Evolutionary conservation across 2,113 vertebrate genomes (phyloP), one percentile per base, ranked within the genome.

Genomic region (Abramis brama): DNA sequence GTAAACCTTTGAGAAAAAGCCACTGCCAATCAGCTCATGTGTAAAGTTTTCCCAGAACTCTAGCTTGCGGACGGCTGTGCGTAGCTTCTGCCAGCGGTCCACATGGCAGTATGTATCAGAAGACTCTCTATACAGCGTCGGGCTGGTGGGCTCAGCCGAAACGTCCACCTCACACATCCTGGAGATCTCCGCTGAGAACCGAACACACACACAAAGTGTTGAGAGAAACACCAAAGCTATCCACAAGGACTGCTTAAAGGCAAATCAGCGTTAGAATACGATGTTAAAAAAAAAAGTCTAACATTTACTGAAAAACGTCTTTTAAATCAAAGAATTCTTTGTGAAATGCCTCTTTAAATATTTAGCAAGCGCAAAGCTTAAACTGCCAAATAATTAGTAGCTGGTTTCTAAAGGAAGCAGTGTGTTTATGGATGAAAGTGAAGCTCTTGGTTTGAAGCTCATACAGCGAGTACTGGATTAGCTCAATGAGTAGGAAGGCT

Each of bases 41-140:
- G 86, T 94, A 89, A 97, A 97, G 91, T 94, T 97, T 86, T 97
- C 97, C 97, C 97, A 97, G 92, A 97, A 97, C 66, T 97, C 97
- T 86, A 97, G 95, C 89, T 95, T 97, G 64, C 96, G 93, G 84
- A 97, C 96, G 0, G 96, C 95, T 0, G 95, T 96, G 83, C 96
- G 96, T 2, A 97, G 93, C 85, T 93, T 95, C 93, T 97, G 96
- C 96, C 97, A 97, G 74, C 95, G 95, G 89, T 96, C 96, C 87
- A 94, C 92, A 0, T 94, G 93, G 90, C 90, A 96, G 91, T 95
- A 97, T 25, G 94, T 86, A 86, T 97, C 95, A 0, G 96, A 94
- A 0, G 94, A 95, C 86, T 97, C 96, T 0, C 92, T 92, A 0
- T 86, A 94, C 85, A 95, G 90, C 19, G 92, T 93, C 21, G 95